Base-by-base conservation (phyloP, 2,113 vertebrate species). In the Ochotona curzoniae region DNA sequence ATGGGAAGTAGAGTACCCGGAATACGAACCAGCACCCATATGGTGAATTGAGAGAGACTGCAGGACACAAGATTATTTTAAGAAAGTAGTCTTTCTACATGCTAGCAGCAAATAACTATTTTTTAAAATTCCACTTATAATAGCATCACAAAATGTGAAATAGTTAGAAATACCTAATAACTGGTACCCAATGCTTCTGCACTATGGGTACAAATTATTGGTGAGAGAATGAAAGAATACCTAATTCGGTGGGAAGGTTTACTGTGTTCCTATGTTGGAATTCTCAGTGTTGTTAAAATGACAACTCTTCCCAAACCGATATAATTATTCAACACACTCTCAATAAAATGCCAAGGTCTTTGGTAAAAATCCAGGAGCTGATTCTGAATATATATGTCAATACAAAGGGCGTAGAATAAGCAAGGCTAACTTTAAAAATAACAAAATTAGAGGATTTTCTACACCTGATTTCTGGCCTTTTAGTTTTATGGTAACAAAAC, bases 131-230 rank as follows among this genome's bases (percentile, higher is more conserved):
- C 51, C 12, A 75, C 60, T 91, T 73, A n/a, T 57, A 70, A 76
- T 66, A 75, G 47, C 35, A 86, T 10, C 20, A 74, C 49, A 83
- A 86, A 57, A 81, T 21, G 54, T 79, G 79, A 94, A 84, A 69
- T 49, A 89, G 47, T 78, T 81, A 70, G 35, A 94, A 89, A 81
- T 88, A 83, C 51, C 13, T 89, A 70, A 70, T 86, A 64, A 91
- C 89, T 91, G 49, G 54, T 70, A 6, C 57, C 61, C 17, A 70
- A 49, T 4, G 14, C 44, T 83, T 86, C 25, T 23, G 30, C 20
- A 30, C 30, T 80, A 85, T 91, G 49, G 91, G 35, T 89, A 35
- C 0, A 84, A 30, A 75, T 76, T 49, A 87, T n/a, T 74, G 26
- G 30, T 54, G 35, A 82, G 64, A 89, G 54, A 92, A 73, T 73